These are phyloP conservation scores for Mimumesa dahlbomi DNA, from an alignment of 2,888 invertebrate species.

Conservation along the genomic window DNA sequence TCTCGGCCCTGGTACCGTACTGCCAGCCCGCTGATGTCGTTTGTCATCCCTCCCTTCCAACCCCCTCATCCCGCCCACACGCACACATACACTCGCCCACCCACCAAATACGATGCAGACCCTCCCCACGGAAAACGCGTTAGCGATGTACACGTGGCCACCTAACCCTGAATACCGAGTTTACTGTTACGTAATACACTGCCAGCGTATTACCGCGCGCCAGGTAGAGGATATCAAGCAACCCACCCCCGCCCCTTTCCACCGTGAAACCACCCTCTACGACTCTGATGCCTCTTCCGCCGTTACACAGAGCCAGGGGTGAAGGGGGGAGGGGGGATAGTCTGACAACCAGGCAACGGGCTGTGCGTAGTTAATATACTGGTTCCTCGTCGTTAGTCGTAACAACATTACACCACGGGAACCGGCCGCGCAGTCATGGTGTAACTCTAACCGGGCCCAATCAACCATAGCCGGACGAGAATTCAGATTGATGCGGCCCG, in stretches of 20 bases:
- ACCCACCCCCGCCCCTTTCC: slow-evolving; percentile 20
- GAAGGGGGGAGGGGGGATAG: too few relatives aligned
- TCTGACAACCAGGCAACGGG: slow-evolving; percentile 58
- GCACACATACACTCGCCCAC: slow-evolving; percentile 9
- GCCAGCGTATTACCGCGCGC: slow-evolving; percentile 67
- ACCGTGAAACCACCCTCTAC: too few relatives aligned
- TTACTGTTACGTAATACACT: slow-evolving; percentile 74
- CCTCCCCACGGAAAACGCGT: slow-evolving; percentile 50
- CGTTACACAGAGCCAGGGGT: slow-evolving; percentile 33
- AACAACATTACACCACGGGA: slow-evolving; percentile 67
- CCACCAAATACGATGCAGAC: slow-evolving; percentile 39
- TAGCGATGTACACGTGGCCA: slow-evolving; percentile 64
- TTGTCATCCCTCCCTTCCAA: slow-evolving; percentile 67
- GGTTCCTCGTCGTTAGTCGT: slow-evolving; percentile 74
- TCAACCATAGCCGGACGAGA: slow-evolving; percentile 41
- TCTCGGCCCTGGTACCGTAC: slow-evolving; percentile 71
- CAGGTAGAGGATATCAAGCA: slow-evolving; percentile 64
- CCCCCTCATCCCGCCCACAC: slow-evolving; percentile 28
- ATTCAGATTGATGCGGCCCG: slow-evolving; percentile 45
- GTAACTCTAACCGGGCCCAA: slow-evolving; percentile 46
- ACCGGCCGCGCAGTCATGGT: slow-evolving; percentile 26
- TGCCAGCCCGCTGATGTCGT: slow-evolving; percentile 73
- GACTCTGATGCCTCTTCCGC: slow-evolving; percentile 1
- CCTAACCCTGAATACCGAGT: slow-evolving; percentile 66
- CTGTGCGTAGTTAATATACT: slow-evolving; percentile 73